phyloP scores from a whole-genome alignment of 2,888 invertebrate genomes.

The Argynnis bischoffii region DNA sequence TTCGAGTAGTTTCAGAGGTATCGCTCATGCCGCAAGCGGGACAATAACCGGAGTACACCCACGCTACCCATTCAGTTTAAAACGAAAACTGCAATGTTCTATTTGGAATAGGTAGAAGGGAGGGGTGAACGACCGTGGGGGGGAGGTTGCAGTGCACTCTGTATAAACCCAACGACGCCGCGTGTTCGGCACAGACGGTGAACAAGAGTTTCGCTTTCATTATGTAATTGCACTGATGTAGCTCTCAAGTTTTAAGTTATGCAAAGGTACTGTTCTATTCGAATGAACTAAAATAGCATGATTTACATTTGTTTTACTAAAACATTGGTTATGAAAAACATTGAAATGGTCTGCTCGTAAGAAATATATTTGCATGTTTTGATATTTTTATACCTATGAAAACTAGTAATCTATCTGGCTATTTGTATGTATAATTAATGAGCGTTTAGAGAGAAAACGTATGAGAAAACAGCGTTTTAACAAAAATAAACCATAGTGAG shows the following conservation, averaged over 20 bases:
- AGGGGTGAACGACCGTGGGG: constrained; percentile 60
- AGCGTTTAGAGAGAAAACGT: no score
- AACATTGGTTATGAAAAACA: no score
- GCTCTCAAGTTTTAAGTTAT: constrained; percentile 21
- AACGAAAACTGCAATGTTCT: constrained; percentile 62
- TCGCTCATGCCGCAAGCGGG: constrained; percentile 41
- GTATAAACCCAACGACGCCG: constrained; percentile 66
- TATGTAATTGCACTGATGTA: constrained; percentile 35
- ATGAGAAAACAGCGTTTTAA: constrained; percentile 17
- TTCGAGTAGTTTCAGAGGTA: constrained; percentile 35
- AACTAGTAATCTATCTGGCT: not conserved
- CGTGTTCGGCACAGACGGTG: constrained; percentile 45
- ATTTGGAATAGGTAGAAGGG: constrained; percentile 53
- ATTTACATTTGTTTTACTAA: not conserved
- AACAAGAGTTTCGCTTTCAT: constrained; percentile 46
- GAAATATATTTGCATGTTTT: not conserved
- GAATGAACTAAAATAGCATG: constrained; percentile 1
- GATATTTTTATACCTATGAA: not conserved
- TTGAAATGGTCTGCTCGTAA: not conserved
- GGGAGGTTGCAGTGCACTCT: constrained; percentile 58
- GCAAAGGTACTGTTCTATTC: constrained; percentile 8
- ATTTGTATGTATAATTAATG: constrained; percentile 33
- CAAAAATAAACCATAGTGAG: constrained; percentile 24
- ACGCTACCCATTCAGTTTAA: constrained; percentile 62
- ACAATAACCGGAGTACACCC: constrained; percentile 56